Conservation (phyloP, 2,113 vertebrate genomes). For the Symphodus melops region DNA sequence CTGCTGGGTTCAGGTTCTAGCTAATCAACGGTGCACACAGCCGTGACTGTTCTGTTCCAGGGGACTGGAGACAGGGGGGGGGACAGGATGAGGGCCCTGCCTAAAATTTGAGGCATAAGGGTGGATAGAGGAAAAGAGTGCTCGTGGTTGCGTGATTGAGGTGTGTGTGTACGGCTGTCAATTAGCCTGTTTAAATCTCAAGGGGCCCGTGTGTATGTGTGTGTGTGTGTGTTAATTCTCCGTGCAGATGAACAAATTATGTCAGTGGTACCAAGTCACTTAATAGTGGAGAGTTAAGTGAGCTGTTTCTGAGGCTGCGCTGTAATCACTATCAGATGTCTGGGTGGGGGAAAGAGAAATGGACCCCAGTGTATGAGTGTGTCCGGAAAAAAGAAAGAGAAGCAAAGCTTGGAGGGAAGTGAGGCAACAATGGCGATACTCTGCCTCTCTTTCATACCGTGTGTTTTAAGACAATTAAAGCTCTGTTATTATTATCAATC, state of each 20-base stretch:
- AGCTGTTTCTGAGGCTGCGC: slow-evolving; percentile 55
- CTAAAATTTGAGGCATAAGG: slow-evolving; percentile 40
- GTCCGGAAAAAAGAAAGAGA: slow-evolving; percentile 3
- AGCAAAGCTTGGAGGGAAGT: slow-evolving; percentile 6
- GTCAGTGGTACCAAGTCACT: slow-evolving; percentile 56
- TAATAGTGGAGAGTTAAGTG: slow-evolving; percentile 67
- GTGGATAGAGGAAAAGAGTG: slow-evolving; percentile 30
- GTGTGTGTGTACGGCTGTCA: slow-evolving; percentile 12
- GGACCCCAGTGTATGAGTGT: not conserved
- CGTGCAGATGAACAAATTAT: slow-evolving; percentile 67
- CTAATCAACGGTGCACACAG: slow-evolving; percentile 81
- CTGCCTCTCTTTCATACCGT: no score
- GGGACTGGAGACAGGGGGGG: slow-evolving; percentile 67
- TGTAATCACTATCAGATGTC: slow-evolving; percentile 88
- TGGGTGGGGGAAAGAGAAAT: slow-evolving; percentile 57
- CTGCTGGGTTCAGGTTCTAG: slow-evolving; percentile 79
- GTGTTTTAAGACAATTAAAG: no score
- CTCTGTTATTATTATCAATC: no score
- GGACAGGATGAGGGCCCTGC: slow-evolving; percentile 60
- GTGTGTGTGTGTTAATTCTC: slow-evolving; percentile 37
- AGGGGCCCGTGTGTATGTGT: not conserved
- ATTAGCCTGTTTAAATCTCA: not conserved
- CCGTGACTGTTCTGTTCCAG: slow-evolving; percentile 82
- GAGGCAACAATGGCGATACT: not conserved
- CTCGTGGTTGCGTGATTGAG: slow-evolving; percentile 37